Base-by-base conservation (phyloP, 1,140 invertebrate species). In the Cydia fagiglandana region DNA sequence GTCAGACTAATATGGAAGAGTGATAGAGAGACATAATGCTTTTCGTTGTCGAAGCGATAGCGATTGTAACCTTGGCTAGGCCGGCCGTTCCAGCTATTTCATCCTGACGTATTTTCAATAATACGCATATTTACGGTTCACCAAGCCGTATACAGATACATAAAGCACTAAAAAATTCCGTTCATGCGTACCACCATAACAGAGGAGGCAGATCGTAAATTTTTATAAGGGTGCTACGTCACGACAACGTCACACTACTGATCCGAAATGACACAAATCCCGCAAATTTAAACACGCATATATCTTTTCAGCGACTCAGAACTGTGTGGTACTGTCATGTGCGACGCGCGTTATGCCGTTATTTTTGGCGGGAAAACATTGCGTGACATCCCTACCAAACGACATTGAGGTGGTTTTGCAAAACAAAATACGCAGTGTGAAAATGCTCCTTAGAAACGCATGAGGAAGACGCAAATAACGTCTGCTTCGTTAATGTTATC, bases 391-490 rank as follows among this genome's bases (percentile, higher is more conserved):
- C 73, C 45, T 73, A 73, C 47, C 28, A 34, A 73, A n/a, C 5
- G 20, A 28, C 45, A 28, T 53, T 73, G 47, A 47, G 73, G 73
- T 50, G 73, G 24, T 70, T 73, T 73, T 45, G 73, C 24, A 10
- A 73, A 53, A 73, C 73, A 73, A 50, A 73, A 73, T 20, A 73
- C 73, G 47, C 45, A 53, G 41, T 45, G n/a, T n/a, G n/a, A n/a
- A 47, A 5, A 56, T 9, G 53, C n/a, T 20, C 2, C 53, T 17
- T 15, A 7, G 53, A n/a, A n/a, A 56, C 5, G n/a, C n/a, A 56
- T 56, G 53, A 17, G 53, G n/a, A n/a, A 56, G 17, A 56, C 53
- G 53, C n/a, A 17, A 56, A 56, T 17, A 56, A 56, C n/a, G 5
- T 56, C 53, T 12, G 45, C 45, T 47, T 47, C 13, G 45, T 45